Percentiles rank a stretch among this genome's conserved stretches.
These are phyloP conservation scores for Petaurus breviceps DNA, from an alignment of 2,113 vertebrate species.

Conservation along the genomic window DNA sequence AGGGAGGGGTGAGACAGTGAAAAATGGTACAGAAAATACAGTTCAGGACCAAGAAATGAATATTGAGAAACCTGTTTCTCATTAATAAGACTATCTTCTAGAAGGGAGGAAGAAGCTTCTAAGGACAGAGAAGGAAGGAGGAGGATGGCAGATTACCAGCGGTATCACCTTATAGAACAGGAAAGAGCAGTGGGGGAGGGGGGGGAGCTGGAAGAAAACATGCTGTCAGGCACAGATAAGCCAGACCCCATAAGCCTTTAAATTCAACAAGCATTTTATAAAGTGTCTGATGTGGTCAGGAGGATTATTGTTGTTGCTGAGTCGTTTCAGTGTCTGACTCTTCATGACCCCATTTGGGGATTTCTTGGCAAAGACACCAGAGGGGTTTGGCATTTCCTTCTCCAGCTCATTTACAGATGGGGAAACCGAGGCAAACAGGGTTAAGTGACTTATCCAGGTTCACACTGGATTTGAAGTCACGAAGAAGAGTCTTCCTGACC, in stretches of 20 bases:
- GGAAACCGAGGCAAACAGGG: too few relatives aligned
- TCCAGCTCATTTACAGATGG: too few relatives aligned
- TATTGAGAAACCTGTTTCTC: neutral
- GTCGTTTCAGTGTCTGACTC: too few relatives aligned
- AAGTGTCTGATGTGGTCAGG: neutral
- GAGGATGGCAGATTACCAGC: neutral
- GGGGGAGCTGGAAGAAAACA: neutral
- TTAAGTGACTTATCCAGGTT: too few relatives aligned
- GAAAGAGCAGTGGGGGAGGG: neutral
- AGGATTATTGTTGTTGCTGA: too few relatives aligned
- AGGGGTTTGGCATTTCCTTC: too few relatives aligned
- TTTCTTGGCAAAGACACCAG: too few relatives aligned
- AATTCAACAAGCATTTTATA: neutral
- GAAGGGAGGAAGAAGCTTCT: neutral
- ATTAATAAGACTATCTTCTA: neutral
- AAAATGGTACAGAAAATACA: neutral
- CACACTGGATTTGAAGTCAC: too few relatives aligned
- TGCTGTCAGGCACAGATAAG: neutral
- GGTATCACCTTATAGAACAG: neutral
- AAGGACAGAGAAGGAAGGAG: neutral
- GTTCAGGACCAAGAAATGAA: neutral
- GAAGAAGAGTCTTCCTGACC: too few relatives aligned
- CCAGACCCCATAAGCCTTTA: neutral
- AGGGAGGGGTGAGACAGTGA: neutral
- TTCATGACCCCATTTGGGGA: too few relatives aligned